phyloP scores from a whole-genome alignment of 2,888 invertebrate species.

The Callimorpha dominula region DNA sequence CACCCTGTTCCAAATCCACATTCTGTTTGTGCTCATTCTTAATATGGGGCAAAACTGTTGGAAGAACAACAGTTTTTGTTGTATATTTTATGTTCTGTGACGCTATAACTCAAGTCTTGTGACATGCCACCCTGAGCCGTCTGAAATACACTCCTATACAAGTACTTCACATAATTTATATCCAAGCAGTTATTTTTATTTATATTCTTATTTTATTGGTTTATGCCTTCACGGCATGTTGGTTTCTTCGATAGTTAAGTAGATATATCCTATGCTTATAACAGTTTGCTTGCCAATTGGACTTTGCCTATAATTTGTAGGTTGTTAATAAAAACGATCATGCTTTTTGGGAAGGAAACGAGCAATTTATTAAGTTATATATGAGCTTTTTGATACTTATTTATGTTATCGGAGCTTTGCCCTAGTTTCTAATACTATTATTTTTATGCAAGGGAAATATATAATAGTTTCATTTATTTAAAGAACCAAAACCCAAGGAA shows the following conservation, averaged over 20 bases:
- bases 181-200: slow-evolving; percentile 79
- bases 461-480: background rate
- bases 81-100: slow-evolving; percentile 86
- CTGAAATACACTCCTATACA: slow-evolving; percentile 71
- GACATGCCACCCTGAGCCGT: slow-evolving; percentile 79
- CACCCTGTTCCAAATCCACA: slow-evolving; percentile 77
- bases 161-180: slow-evolving; percentile 72
- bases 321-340: slow-evolving; percentile 44
- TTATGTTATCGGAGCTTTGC: slow-evolving; percentile 7
- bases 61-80: slow-evolving; percentile 86
- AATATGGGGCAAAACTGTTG: slow-evolving; percentile 87
- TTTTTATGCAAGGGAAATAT: background rate
- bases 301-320: slow-evolving; percentile 30
- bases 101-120: slow-evolving; percentile 79
- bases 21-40: slow-evolving; percentile 86
- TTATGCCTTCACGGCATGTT: slow-evolving; percentile 81
- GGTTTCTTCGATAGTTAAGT: slow-evolving; percentile 67
- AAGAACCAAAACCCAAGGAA: background rate
- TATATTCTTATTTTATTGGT: slow-evolving; percentile 81
- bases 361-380: slow-evolving; percentile 11
- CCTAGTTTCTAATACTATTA: slow-evolving; percentile 4
- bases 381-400: slow-evolving; percentile 18
- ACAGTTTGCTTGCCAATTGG: slow-evolving; percentile 53
- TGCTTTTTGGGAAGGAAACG: slow-evolving; percentile 33
- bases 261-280: slow-evolving; percentile 65